phyloP scores from a whole-genome alignment of 2,113 vertebrate species.

The Charina bottae region DNA sequence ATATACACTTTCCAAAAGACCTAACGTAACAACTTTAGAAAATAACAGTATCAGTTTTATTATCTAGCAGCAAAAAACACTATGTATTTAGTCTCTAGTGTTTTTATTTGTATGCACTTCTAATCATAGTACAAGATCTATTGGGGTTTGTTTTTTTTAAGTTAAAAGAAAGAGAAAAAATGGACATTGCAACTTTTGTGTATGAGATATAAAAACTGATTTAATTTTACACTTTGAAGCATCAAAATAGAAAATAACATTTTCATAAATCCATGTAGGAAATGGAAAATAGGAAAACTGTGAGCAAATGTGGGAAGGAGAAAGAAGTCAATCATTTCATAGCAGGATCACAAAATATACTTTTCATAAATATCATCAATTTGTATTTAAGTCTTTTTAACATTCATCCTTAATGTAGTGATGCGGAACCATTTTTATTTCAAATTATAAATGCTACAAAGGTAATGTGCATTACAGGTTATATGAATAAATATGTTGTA shows the following conservation, averaged over 20 bases:
- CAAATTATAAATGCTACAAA: slow-evolving; percentile 43
- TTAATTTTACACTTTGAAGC: slow-evolving; percentile 2
- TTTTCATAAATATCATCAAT: slow-evolving; percentile 37
- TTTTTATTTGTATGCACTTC: not conserved
- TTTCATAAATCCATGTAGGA: not conserved
- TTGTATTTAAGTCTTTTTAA: slow-evolving; percentile 22
- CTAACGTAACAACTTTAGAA: not conserved
- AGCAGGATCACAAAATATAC: slow-evolving; percentile 32
- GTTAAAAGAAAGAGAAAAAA: not conserved
- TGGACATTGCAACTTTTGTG: rapidly evolving
- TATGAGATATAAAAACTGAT: not conserved
- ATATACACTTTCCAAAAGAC: not conserved
- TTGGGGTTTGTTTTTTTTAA: not conserved
- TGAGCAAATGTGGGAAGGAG: not conserved
- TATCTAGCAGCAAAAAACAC: not conserved
- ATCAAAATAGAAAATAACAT: not conserved
- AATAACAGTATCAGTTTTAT: not conserved
- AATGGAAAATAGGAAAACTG: not conserved
- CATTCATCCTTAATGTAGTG: slow-evolving; percentile 28
- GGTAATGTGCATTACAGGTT: slow-evolving; percentile 49
- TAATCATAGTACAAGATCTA: not conserved
- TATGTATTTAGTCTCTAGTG: not conserved
- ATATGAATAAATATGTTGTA: slow-evolving; percentile 39
- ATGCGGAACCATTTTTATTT: slow-evolving; percentile 37
- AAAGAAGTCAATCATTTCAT: not conserved